Evolutionary conservation across 2,797 vertebrate species (phyloP), one percentile per base, ranked within the genome.

Genomic region (Mus spretus): DNA sequence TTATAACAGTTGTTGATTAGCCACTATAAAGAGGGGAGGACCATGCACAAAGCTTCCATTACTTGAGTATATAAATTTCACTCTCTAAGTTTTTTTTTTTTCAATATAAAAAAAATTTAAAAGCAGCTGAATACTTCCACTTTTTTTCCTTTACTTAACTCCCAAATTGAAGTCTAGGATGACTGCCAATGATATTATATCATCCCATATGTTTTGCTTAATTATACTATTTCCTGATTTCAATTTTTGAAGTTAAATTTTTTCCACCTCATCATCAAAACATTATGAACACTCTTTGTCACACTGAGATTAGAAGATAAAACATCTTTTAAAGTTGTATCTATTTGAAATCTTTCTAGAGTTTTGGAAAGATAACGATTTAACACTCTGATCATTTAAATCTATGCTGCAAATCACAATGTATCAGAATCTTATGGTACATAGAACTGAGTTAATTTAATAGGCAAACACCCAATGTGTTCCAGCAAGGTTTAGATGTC

Each of bases 151-250:
- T 95, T 94, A 88, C 85, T 97, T 96, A 94, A 96, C 95, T 98
- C 97, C 86, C 89, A 96, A 98, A 97, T 89, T 97, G 97, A 97
- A 96, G 75, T 95, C 96, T 96, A 98, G 97, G 97, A 97, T 95
- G 94, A 75, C 89, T 97, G 97, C 97, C 97, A 97, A 89, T 95
- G 93, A 79, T 96, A 96, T 97, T 94, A 96, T 97, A 95, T 96
- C 96, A 95, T 91, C 94, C 97, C 97, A 98, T 98, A 98, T 97
- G 97, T 94, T 94, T 96, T 80, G 53, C 78, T 97, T 97, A 86
- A 98, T 96, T 81, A 83, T 90, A 94, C 85, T 75, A 61, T 97
- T 97, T 97, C 88, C 82, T 97, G 82, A 93, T 93, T 97, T 97
- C 83, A 84, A 90, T 96, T 98, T 97, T 97, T 95, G 70, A 94